These are phyloP conservation scores for Thamnophis sirtalis DNA, from an alignment of 2,113 vertebrate genomes.

Conservation along the genomic window DNA sequence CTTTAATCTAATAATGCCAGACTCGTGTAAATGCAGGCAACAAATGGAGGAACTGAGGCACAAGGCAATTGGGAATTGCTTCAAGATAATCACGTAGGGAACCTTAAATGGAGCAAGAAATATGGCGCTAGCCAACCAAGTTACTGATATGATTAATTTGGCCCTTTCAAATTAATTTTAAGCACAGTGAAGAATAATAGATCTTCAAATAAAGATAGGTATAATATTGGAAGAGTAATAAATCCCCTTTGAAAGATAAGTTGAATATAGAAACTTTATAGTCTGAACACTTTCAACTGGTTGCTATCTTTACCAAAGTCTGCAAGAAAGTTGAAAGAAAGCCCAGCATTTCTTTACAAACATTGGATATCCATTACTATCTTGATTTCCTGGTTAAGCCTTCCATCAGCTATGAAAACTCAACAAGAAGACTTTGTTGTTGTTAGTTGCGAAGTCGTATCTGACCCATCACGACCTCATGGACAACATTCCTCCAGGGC, in stretches of 20 bases:
- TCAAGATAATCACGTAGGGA: not conserved
- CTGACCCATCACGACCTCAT: too few relatives aligned
- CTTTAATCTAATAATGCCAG: conserved; percentile 59
- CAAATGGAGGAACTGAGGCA: conserved; percentile 29
- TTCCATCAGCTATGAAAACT: not conserved
- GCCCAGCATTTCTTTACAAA: not conserved
- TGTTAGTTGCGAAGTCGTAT: too few relatives aligned
- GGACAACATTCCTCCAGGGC: too few relatives aligned
- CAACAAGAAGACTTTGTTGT: not conserved
- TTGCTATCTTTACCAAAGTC: not conserved
- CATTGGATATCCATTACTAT: not conserved
- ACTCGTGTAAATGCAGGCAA: conserved; percentile 25
- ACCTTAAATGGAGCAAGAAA: not conserved
- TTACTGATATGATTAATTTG: too few relatives aligned
- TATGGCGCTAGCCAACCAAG: not conserved
- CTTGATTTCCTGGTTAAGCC: not conserved
- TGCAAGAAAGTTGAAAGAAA: not conserved
- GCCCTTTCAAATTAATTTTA: not conserved
- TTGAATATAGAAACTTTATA: not conserved
- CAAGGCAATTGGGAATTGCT: not conserved
- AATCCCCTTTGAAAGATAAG: not conserved
- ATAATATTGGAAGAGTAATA: not conserved
- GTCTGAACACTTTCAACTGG: not conserved
- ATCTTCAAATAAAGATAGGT: not conserved
- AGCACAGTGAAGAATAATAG: not conserved